Evolutionary conservation across 1,140 invertebrate species (phyloP), one percentile per base, ranked within the genome.

Genomic region (Augochlora pura): DNA sequence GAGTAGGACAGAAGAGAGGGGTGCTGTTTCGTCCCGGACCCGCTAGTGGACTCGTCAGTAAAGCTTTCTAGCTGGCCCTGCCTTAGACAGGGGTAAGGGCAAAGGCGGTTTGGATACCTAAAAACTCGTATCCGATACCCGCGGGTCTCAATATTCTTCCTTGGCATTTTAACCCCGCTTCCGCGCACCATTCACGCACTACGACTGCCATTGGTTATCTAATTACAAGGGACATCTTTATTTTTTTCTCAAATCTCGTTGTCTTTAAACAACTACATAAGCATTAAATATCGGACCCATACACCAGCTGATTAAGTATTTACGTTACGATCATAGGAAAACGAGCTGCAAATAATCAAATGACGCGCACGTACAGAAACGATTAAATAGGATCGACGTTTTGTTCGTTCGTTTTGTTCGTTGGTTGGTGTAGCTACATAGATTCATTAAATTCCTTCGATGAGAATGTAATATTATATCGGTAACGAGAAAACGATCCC

Each of bases 251-350:
- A 68, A 85, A 80, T 86, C 83, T 81, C 76, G 73, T 69, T 72
- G 73, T 80, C 77, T 84, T 82, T 81, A 65, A 69, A 86, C 70
- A 60, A 88, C 66, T 89, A 91, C 86, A 86, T 81, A 90, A 86
- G 87, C 89, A 86, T 89, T 81, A 83, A 88, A 69, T 63, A 32
- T 92, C 91, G 91, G 91, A 92, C 91, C 91, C 91, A 92, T 92
- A 88, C 85, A 92, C 91, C 91, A 92, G 91, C 91, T 92, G 89
- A 83, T 90, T 91, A 88, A 86, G 87, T 86, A 81, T 87, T 52
- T 86, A 87, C 75, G 77, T 83, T 88, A 87, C 63, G 82, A 86
- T 57, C 74, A 71, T 81, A 83, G n/a, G 42, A 38, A n/a, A 18
- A 21, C 32, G 38, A 42, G 23, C 32, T 42, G 46, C 0, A 72